Base-by-base conservation (phyloP, 2,113 vertebrate species). In the Sardina pilchardus region DNA sequence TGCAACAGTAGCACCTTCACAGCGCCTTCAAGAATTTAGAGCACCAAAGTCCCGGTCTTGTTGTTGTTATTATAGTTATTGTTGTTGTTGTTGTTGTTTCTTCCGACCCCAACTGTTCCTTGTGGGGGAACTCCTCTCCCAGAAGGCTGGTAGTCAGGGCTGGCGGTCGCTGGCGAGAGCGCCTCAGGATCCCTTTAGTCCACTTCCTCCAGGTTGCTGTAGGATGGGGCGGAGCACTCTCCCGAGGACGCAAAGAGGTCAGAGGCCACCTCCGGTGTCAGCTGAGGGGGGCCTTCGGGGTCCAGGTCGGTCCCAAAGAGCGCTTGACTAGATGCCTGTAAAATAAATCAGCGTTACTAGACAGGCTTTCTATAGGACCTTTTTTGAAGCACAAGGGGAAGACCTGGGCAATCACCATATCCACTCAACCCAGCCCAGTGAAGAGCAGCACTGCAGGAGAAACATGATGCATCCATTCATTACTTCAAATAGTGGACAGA, bases 171-270 rank as follows among this genome's bases (percentile, higher is more conserved):
- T 36, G 4, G 81, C 26, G 0, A 1, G 12, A 78, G 83, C 30
- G 5, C 83, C 75, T 48, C 50, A 80, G 81, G 84, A 36, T 26
- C 21, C 42, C 5, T 85, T 89, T 93, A 99, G 94, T 99, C 98
- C 92, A 99, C 97, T 93, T 99, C 97, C 94, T 98, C 97, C 97
- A 99, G 98, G 96, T 97, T 98, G 96, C 97, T 98, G 95, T 98
- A 98, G 87, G 97, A 97, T 7, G 97, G 95, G 45, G 96, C 89
- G 0, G 96, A 93, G 87, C 92, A 94, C 88, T 99, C 97, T 6
- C 95, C 90, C 0, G 97, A 87, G 93, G 95, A 95, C 85, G 93
- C 43, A 82, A 96, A 98, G 86, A 96, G 95, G 88, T 97, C 97
- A 3, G 97, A 93, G 21, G 94, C 90, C 84, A 95, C 93, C 90